A percentile compares a stretch with the other conserved stretches of the same genome.
phyloP scores from a whole-genome alignment of 2,797 vertebrate genomes.

The Semotilus atromaculatus region DNA sequence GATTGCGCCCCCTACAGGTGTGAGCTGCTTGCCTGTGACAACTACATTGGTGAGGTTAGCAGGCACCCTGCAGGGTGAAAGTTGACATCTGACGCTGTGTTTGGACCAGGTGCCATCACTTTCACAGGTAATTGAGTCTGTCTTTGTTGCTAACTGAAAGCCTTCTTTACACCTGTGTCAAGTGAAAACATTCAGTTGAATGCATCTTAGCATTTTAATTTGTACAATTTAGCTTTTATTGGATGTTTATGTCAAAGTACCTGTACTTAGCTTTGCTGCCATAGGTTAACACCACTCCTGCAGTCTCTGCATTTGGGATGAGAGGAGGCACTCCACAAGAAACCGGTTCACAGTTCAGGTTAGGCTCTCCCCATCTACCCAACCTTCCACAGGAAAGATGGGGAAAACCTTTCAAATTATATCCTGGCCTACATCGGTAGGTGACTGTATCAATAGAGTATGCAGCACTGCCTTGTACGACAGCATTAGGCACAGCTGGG shows the following conservation, averaged over 20 bases:
- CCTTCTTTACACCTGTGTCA: conserved; percentile 89
- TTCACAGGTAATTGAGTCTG: conserved; percentile 81
- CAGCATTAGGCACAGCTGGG: conserved; percentile 84
- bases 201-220: neutral
- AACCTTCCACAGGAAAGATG: conserved; percentile 84
- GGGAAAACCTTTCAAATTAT: conserved; percentile 79
- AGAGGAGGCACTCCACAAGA: conserved; percentile 88
- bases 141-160: conserved; percentile 77
- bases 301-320: conserved; percentile 78
- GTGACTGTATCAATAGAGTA: conserved; percentile 80
- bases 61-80: conserved; percentile 82
- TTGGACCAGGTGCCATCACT: conserved; percentile 90
- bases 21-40: conserved; percentile 79
- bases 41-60: conserved; percentile 76
- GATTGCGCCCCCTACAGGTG: conserved; percentile 80
- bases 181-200: conserved; percentile 5
- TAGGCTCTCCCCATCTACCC: conserved; percentile 87
- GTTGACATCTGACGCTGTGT: conserved; percentile 83
- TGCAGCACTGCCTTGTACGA: conserved; percentile 81
- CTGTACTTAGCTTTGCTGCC: conserved; percentile 87
- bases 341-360: conserved; percentile 85
- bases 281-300: conserved; percentile 81
- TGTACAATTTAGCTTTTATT: neutral
- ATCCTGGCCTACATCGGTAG: conserved; percentile 89
- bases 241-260: conserved; percentile 74